Evolutionary conservation across 2,113 vertebrate species (phyloP), one percentile per base, ranked within the genome.

Genomic region (Rousettus leschenaultii): DNA sequence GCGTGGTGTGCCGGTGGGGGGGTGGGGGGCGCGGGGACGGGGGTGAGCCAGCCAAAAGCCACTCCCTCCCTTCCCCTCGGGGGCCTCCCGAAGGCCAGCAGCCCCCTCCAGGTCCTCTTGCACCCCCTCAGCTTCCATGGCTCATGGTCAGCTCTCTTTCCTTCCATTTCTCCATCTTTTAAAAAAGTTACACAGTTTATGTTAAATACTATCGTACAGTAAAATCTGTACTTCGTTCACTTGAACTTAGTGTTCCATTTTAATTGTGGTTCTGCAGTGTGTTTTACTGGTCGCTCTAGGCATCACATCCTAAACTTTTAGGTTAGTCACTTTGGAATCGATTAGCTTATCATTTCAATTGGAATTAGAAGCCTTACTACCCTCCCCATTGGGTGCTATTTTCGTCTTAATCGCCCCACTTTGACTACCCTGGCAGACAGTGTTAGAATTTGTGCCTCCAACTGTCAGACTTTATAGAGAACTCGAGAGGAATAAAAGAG

Each of bases 351-450:
- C 38, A 19, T 6, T 24, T 55, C 11, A 18, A 14, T 8, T 51
- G 21, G 24, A 5, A 26, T 7, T 3, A 13, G 57, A 45, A 28
- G 21, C 3, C 43, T 28, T 3, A 8, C 30, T 1, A 1, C 40
- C 13, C 57, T 24, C 40, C 33, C 33, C 5, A 1, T 35, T 43
- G 30, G 45, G 7, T 24, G 53, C 55, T n/a, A 3, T 9, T 4
- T 12, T 59, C 22, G 63, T 45, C 73, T 57, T 10, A 4, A 3
- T 66, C 65, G n/a, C 5, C 12, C 0, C 9, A 18, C 11, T 6
- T 9, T 1, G 38, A 65, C 9, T 2, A 7, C 26, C 55, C 19
- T 15, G 3, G n/a, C 45, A 55, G 57, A 74, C 24, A 48, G 35
- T 38, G 40, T 19, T 33, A 3, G 21, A 6, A n/a, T 70, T 73